These are phyloP conservation scores for Candoia aspera DNA, from an alignment of 2,113 vertebrate species.

Conservation along the genomic window DNA sequence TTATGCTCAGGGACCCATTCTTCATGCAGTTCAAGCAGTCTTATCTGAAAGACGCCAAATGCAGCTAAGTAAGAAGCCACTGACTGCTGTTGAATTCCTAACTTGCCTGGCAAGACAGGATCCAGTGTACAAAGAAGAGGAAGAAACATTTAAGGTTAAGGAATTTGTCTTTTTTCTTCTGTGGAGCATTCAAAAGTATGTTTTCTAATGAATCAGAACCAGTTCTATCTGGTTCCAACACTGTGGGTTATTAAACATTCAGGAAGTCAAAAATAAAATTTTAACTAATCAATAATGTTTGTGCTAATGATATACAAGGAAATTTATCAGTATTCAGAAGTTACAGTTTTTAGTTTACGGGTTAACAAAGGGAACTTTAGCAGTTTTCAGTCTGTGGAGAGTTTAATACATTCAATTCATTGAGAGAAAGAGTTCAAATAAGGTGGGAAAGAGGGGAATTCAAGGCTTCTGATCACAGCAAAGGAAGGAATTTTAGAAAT, in stretches of 20 bases:
- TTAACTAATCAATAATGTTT: too few species aligned
- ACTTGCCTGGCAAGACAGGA: conserved; percentile 66
- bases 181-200: neutral
- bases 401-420: too few species aligned
- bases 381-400: too few species aligned
- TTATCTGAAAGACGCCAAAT: conserved; percentile 72
- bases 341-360: too few species aligned
- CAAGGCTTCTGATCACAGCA: too few species aligned
- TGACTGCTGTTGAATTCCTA: conserved; percentile 76
- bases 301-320: too few species aligned
- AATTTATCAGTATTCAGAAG: too few species aligned
- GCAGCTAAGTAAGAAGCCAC: conserved; percentile 69
- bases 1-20: conserved; percentile 79
- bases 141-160: conserved; percentile 80
- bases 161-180: neutral
- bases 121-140: conserved; percentile 83
- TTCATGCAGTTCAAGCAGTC: conserved; percentile 63
- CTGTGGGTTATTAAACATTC: neutral
- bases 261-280: neutral
- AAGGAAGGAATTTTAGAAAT: too few species aligned
- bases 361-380: too few species aligned
- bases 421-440: too few species aligned
- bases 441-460: too few species aligned
- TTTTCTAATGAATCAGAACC: neutral
- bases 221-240: neutral